These are phyloP conservation scores for Heliangelus exortis DNA, from an alignment of 2,797 vertebrate genomes.

Conservation along the genomic window DNA sequence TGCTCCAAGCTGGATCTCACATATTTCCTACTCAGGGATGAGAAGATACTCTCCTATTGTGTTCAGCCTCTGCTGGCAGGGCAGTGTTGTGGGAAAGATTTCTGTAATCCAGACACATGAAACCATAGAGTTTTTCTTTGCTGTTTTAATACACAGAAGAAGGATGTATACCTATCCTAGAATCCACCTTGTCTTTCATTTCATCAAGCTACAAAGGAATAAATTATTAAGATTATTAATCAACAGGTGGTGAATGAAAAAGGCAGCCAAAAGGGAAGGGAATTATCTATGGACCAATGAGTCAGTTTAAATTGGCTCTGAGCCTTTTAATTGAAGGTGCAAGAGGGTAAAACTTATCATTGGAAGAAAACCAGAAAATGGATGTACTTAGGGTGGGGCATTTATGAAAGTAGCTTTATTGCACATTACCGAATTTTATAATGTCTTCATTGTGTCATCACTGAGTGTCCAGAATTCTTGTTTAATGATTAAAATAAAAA, in stretches of 20 bases:
- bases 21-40: background rate
- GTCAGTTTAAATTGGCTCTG: background rate
- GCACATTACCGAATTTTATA: conserved; percentile 23
- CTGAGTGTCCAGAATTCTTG: conserved; percentile 32
- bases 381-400: background rate
- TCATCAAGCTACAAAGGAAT: background rate
- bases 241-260: background rate
- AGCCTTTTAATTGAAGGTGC: background rate
- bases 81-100: background rate
- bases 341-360: background rate
- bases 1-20: background rate
- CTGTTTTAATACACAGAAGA: background rate
- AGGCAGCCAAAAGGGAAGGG: background rate
- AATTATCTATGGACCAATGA: background rate
- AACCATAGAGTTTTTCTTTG: background rate
- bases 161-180: background rate
- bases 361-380: conserved; percentile 13
- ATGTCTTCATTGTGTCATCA: conserved; percentile 18
- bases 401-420: conserved; percentile 3
- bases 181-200: background rate
- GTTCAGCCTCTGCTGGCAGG: background rate
- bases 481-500: conserved; percentile 55
- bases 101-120: rapidly evolving
- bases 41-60: background rate
- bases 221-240: background rate